A percentile compares a stretch with the other conserved stretches of the same genome.
These are phyloP conservation scores for Danionella dracula DNA, from an alignment of 2,797 vertebrate species.

Conservation along the genomic window DNA sequence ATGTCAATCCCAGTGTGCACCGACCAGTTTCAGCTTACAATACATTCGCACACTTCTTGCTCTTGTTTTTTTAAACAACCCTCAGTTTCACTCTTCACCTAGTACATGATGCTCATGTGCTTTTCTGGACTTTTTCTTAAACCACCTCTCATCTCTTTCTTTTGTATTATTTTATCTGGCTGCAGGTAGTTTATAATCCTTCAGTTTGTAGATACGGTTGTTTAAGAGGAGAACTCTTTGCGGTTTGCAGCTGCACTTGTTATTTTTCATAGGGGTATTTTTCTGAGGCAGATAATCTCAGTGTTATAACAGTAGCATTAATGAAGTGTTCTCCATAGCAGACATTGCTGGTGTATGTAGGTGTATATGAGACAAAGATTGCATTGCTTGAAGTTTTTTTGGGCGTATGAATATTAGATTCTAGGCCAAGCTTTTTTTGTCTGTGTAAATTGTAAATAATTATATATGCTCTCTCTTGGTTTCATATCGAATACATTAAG, in stretches of 20 bases:
- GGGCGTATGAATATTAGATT: slow-evolving; percentile 26
- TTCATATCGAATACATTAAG: too few species aligned
- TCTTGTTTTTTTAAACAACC: not conserved
- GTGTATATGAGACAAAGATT: slow-evolving; percentile 33
- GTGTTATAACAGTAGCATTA: slow-evolving; percentile 2
- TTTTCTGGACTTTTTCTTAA: too few species aligned
- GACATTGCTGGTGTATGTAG: slow-evolving; percentile 16
- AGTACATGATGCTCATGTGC: not conserved
- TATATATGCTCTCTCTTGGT: too few species aligned
- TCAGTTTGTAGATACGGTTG: not conserved
- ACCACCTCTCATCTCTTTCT: too few species aligned
- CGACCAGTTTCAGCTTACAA: too few species aligned
- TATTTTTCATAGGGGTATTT: slow-evolving; percentile 23
- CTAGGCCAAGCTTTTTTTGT: slow-evolving; percentile 5
- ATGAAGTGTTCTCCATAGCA: slow-evolving; percentile 26
- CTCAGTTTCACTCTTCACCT: not conserved
- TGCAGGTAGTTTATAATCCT: too few species aligned
- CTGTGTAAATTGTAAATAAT: too few species aligned
- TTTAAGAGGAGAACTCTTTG: slow-evolving; percentile 21
- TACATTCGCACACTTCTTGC: not conserved
- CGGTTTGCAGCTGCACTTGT: slow-evolving; percentile 29
- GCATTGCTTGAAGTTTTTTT: slow-evolving; percentile 21
- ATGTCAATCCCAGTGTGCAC: too few species aligned
- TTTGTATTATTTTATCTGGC: too few species aligned
- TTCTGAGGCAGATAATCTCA: slow-evolving; percentile 15